Base-by-base conservation (phyloP, 2,113 vertebrate genomes). In the Sialia sialis region DNA sequence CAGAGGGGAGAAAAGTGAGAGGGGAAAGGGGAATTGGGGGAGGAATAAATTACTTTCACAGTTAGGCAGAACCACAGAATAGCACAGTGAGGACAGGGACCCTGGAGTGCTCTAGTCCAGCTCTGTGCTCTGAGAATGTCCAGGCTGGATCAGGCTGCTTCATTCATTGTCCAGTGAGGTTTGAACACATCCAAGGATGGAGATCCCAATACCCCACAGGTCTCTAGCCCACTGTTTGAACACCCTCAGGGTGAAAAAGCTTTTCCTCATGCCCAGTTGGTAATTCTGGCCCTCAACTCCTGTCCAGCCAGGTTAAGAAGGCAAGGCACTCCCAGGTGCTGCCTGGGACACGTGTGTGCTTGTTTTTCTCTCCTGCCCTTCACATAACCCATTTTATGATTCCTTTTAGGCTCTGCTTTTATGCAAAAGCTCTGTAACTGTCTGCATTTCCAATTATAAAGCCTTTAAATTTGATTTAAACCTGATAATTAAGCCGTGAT, bases 401-500 rank as follows among this genome's bases (percentile, higher is more conserved):
- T 39, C 46, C 66, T 76, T 93, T 89, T 62, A 39, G 41, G 46
- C 14, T 80, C 41, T 58, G n/a, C 43, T 93, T 93, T 72, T 73
- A 82, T 56, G 54, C 58, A 79, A 60, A 38, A 89, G 49, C 38
- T 82, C 62, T 39, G 44, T 44, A 75, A 93, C 30, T 63, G 26
- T n/a, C 73, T 68, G 49, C 32, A 62, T 79, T 93, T 73, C 67
- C 81, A 84, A 79, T 93, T 93, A 87, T 19, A 84, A 80, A 68
- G 67, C 16, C 32, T 84, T 63, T 86, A 51, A 34, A 80, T 67
- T 77, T 86, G 21, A 93, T 92, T 97, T 92, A 86, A 90, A 90
- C 46, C 64, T 77, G 79, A 74, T 92, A 94, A 93, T 93, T 86
- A 75, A 16, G 52, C 48, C 21, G n/a, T 59, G 76, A 52, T 86